Evolutionary conservation across 2,113 vertebrate genomes (phyloP), one percentile per base, ranked within the genome.

Genomic region (Pseudopodoces humilis): DNA sequence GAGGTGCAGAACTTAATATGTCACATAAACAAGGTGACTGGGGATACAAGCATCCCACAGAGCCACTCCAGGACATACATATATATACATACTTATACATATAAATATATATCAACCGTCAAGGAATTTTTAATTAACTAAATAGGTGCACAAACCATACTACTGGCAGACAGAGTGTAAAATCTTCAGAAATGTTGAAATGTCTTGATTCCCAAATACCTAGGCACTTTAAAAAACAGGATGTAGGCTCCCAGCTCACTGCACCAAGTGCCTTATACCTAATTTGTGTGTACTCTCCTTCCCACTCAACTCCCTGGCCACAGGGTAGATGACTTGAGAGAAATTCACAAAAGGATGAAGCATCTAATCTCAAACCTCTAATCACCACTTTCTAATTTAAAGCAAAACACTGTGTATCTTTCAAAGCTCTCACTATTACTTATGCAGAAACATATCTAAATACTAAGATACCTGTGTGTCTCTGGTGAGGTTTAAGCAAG

Each of bases 251-350:
- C 16, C 33, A 92, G 44, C 20, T 90, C 23, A 30, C 37, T 81
- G 41, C 60, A 37, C 11, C n/a, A 15, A 31, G 10, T 43, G 5
- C 35, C 19, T 81, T 65, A 65, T 24, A 65, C 9, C 13, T 53
- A 27, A 58, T 58, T 56, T 77, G 10, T 65, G 46, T 49, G 22
- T 41, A 23, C 21, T 59, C 59, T 59, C 18, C 33, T 69, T 90
- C 28, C 24, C 31, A 70, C 8, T 56, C 46, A 27, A 13, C 15
- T 2, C 22, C 6, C 19, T 44, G 31, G 37, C 9, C 1, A 0
- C 56, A 64, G 21, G 16, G 14, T 39, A 44, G 60, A 46, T 4
- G 10, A 31, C 35, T 10, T 23, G 25, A 84, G 18, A 81, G 44
- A 62, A 87, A 53, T 70, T 49, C 70, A 70, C 24, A 19, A 53